Percentiles rank a stretch among this genome's conserved stretches.
phyloP scores from a whole-genome alignment of 2,888 invertebrate genomes.

The Drosophila meridiana region DNA sequence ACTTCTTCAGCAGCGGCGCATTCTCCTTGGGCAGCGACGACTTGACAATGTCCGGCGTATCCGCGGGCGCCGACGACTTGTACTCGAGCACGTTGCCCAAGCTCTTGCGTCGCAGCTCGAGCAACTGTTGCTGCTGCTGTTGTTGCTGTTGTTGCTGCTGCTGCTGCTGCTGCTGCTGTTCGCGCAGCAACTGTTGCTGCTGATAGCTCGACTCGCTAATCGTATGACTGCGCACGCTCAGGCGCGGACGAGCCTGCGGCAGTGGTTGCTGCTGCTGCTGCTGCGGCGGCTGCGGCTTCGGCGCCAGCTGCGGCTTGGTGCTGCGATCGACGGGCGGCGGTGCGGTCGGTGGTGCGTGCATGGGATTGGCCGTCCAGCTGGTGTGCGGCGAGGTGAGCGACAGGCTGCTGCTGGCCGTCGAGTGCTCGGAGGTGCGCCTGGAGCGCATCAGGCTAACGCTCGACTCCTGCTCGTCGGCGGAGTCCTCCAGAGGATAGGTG shows the following conservation, averaged over 20 bases:
- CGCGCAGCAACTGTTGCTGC: constrained; percentile 1
- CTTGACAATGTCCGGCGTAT: constrained; percentile 84
- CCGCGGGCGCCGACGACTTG: constrained; percentile 83
- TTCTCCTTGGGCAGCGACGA: constrained; percentile 83
- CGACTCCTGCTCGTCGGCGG: constrained; percentile 69
- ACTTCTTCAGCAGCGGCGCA: constrained; percentile 83
- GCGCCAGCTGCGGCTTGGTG: constrained; percentile 57
- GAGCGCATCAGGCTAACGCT: constrained; percentile 40
- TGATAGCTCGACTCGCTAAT: constrained; percentile 37
- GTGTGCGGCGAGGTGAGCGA: constrained; percentile 54
- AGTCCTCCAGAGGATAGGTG: constrained; percentile 78
- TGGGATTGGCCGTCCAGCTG: constrained; percentile 80
- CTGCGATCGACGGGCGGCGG: constrained; percentile 62
- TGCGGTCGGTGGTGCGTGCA: constrained; percentile 41
- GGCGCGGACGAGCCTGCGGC: neutral
- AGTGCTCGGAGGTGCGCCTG: constrained; percentile 75
- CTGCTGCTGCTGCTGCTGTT: constrained; percentile 30
- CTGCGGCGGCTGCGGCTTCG: constrained; percentile 20
- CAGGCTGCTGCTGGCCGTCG: constrained; percentile 68
- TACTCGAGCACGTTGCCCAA: constrained; percentile 79
- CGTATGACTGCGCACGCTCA: constrained; percentile 12
- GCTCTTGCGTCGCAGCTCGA: constrained; percentile 81
- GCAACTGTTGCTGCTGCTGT: constrained; percentile 40
- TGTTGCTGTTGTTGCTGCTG: constrained; percentile 41
- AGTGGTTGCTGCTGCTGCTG: neutral